Base-by-base conservation (phyloP, 2,888 invertebrate species). In the Schizotus pectinicornis region DNA sequence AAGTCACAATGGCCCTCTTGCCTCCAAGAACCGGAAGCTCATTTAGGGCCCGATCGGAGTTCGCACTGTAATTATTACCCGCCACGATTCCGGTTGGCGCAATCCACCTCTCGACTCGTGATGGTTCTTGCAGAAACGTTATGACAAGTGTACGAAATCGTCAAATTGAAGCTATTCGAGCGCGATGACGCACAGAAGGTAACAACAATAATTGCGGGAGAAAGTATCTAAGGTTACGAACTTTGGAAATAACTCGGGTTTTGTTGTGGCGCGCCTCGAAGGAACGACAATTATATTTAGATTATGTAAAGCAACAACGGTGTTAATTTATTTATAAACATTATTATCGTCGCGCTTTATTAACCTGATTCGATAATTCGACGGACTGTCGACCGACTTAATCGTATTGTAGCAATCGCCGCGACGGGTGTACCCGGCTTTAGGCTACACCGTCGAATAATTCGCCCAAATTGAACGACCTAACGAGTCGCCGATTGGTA, bases 1-100 rank as follows among this genome's bases (percentile, higher is more conserved):
- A 70, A 67, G 65, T 70, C 71, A 69, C 67, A 76, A 76, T 70
- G 70, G 62, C 56, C 59, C 63, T 31, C 36, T 63, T 60, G 63
- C 22, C 22, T 22, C 22, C 22, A 66, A 65, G 62, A 64, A 65
- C 70, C 70, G 70, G 70, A 70, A 70, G 65, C 56, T 43, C 58
- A 48, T 67, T 59, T 59, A 22, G 22, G 22, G 22, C 22, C 22
- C 22, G 22, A 57, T 22, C 22, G 41, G 13, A 41, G 11, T 12
- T 11, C 7, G 14, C 11, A 14, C 41, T 41, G 6, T 11, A 41
- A 22, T 22, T 22, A 22, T 22, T 22, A 22, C 22, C 22, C 22
- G 22, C 2, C 22, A 22, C 22, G 22, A 22, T 5, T 22, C 22
- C 22, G 22, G 2, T 22, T 5, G 22, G 2, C 5, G 22, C 22